Conservation (phyloP, 2,888 invertebrate genomes). For the Ditula angustiorana region DNA sequence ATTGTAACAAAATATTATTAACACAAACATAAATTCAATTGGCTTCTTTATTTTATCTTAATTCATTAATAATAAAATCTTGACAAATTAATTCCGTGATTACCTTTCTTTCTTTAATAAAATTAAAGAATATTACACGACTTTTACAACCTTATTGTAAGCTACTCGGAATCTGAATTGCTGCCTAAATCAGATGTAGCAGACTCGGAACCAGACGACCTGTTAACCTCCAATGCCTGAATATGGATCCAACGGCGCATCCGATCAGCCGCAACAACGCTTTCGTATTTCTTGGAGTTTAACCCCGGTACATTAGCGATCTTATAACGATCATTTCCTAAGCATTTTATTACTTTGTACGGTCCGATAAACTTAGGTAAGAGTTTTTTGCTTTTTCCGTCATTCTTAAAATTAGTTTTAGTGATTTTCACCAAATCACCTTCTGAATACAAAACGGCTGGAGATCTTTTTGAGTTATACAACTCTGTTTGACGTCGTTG, state of each 20-base stretch:
- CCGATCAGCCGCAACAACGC: constrained; percentile 3
- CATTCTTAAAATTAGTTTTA: constrained; percentile 1
- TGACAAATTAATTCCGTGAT: no score
- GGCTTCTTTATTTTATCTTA: no score
- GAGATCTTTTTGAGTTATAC: constrained; percentile 14
- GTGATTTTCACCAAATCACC: constrained; percentile 13
- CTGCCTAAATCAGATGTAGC: not conserved
- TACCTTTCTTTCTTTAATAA: no score
- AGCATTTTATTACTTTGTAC: not conserved
- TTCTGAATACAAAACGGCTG: constrained; percentile 24
- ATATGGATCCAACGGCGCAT: constrained; percentile 9
- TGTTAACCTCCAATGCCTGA: not conserved
- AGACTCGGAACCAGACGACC: constrained; percentile 5
- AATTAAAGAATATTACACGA: no score
- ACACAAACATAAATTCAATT: no score
- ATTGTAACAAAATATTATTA: no score
- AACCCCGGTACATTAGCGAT: constrained; percentile 6
- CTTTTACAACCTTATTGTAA: no score
- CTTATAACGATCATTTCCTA: constrained; percentile 5
- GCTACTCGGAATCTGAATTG: no score
- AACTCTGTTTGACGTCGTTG: constrained; percentile 24
- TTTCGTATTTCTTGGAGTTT: not conserved
- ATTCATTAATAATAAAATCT: no score
- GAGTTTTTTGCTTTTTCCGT: constrained; percentile 1
- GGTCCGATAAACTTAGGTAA: constrained; percentile 4